Evolutionary conservation across 2,888 invertebrate species (phyloP).

Genomic region (Eupeodes luniger): DNA sequence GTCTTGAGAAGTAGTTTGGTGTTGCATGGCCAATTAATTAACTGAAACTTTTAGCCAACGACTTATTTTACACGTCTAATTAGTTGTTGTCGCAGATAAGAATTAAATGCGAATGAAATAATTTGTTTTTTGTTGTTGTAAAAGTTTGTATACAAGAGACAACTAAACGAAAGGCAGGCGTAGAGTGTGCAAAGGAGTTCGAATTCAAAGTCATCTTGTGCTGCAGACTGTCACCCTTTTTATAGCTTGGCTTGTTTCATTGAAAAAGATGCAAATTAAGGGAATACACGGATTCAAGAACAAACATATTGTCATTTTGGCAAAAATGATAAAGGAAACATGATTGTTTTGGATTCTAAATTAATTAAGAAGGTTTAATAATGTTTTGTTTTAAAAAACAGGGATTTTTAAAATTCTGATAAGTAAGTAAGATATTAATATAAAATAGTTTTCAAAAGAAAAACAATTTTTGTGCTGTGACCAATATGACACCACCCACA

Average conservation of each 20-base stretch:
- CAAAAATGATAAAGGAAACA: background rate
- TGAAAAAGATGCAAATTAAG: background rate
- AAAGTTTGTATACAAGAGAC: background rate
- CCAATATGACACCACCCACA: no score
- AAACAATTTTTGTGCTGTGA: no score
- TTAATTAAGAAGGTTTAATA: no score
- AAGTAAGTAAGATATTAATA: no score
- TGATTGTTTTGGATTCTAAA: background rate
- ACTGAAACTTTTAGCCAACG: conserved; percentile 78
- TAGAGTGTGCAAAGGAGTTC: background rate
- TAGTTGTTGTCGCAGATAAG: conserved; percentile 81
- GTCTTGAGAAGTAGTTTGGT: conserved; percentile 47
- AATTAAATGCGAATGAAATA: conserved; percentile 75
- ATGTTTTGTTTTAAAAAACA: no score
- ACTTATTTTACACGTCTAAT: conserved; percentile 83
- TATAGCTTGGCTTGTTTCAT: background rate
- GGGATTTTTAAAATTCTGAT: no score
- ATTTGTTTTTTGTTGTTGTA: conserved; percentile 59
- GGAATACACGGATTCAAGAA: background rate
- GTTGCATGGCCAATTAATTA: conserved; percentile 77
- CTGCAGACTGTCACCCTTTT: background rate
- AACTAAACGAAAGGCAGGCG: background rate
- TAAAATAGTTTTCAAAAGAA: no score
- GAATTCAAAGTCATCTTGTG: background rate
- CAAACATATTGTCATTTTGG: background rate